Conservation (phyloP, 2,888 invertebrate species). For the Cepaea hortensis region DNA sequence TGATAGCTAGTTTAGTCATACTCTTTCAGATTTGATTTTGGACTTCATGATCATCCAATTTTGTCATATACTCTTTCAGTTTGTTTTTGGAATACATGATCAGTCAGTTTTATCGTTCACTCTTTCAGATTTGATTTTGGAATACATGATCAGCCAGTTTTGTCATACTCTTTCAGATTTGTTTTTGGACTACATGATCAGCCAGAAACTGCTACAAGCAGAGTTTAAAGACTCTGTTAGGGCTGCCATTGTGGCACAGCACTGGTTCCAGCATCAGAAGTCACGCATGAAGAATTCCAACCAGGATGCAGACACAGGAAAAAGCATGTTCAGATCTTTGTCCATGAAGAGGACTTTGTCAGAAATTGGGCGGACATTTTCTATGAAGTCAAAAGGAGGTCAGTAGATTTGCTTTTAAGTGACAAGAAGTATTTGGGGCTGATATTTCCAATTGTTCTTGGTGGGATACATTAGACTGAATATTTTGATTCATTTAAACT, state of each 20-base stretch:
- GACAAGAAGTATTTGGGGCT: too few relatives aligned
- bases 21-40: too few relatives aligned
- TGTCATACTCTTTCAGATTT: background rate
- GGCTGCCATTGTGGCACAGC: conserved; percentile 90
- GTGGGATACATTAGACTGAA: too few relatives aligned
- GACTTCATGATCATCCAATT: too few relatives aligned
- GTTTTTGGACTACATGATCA: conserved; percentile 88
- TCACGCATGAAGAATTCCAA: conserved; percentile 55
- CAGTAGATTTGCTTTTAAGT: background rate
- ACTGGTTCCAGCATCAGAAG: conserved; percentile 93
- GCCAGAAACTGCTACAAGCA: conserved; percentile 84
- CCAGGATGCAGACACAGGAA: conserved; percentile 50
- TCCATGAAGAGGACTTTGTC: conserved; percentile 61
- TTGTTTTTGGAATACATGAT: too few relatives aligned
- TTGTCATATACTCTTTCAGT: too few relatives aligned
- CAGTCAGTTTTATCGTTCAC: too few relatives aligned
- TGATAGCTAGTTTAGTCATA: too few relatives aligned
- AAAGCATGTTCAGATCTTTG: conserved; percentile 47
- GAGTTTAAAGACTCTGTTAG: conserved; percentile 86
- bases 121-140: too few relatives aligned
- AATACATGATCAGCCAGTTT: too few relatives aligned
- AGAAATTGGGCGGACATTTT: conserved; percentile 51
- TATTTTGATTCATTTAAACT: too few relatives aligned
- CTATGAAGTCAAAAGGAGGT: conserved; percentile 42
- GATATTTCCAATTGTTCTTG: too few relatives aligned